Base-by-base conservation (phyloP, 2,888 invertebrate genomes). In the Cactoblastis cactorum region DNA sequence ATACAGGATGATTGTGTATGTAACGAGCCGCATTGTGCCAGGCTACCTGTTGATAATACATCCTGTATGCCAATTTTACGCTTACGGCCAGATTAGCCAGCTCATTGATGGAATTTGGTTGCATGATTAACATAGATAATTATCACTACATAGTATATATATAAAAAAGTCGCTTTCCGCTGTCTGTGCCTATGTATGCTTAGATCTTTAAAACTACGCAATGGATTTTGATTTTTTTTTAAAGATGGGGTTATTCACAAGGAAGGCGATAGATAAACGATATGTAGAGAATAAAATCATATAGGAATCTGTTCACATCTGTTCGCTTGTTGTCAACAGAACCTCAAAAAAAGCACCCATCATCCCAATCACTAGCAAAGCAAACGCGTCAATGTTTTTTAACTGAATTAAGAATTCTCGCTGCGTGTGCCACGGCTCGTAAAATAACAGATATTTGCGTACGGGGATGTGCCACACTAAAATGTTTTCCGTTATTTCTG, bases 371-470 rank as follows among this genome's bases (percentile, higher is more conserved):
- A 14, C 15, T 14, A 17, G 2, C 14, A 37, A 12, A 9, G n/a
- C 33, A n/a, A 22, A 33, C 34, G 33, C n/a, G 37, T 18, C 45
- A 19, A 51, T 52, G 24, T 41, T 53, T 54, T 54, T 49, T 54
- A 37, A 43, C 48, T 8, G 41, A 50, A 62, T 64, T 61, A 57
- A 54, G 54, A 52, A 66, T 67, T 63, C 65, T 50, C 14, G 43
- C 39, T 51, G 57, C 58, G 61, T 53, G 56, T 49, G 32, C 45
- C 51, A 34, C 53, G 46, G 60, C 60, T 61, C 63, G 58, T 67
- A 67, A 67, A 67, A 55, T 56, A 54, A 43, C 56, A 57, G 62
- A 63, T 65, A 66, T 66, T 63, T 63, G 63, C 64, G 63, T 65
- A 60, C 56, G 28, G 64, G 63, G 62, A 63, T 59, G 59, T 53